A percentile compares a stretch with the other conserved stretches of the same genome.
Conservation (phyloP, 2,888 invertebrate genomes). For the Synergus umbraculus region DNA sequence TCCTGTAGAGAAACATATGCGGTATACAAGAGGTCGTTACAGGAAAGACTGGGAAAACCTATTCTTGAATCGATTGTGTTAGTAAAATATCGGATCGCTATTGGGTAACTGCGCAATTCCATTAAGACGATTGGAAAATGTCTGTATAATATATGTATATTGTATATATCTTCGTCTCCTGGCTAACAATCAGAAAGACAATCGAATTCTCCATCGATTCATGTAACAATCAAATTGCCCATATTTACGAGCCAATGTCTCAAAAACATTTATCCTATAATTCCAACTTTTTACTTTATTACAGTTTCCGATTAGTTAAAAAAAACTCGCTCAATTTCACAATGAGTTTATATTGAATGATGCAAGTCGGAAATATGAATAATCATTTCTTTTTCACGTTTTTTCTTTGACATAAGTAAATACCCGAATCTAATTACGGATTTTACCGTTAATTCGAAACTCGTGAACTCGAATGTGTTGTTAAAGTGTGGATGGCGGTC, state of each 20-base stretch:
- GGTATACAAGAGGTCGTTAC: neutral
- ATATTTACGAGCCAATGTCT: no score
- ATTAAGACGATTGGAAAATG: conserved; percentile 16
- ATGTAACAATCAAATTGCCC: no score
- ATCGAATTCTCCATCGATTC: neutral
- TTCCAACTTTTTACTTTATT: neutral
- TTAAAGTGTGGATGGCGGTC: conserved; percentile 12
- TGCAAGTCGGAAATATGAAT: neutral
- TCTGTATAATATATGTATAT: neutral
- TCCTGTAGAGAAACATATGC: neutral
- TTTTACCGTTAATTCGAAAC: conserved; percentile 17
- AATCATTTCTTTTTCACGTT: neutral
- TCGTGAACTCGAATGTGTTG: neutral
- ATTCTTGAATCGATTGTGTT: conserved; percentile 17
- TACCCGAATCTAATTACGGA: neutral
- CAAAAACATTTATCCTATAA: no score
- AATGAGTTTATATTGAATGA: neutral
- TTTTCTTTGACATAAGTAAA: neutral
- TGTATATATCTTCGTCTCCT: neutral
- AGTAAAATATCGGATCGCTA: conserved; percentile 22
- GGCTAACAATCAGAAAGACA: neutral
- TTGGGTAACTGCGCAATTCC: conserved; percentile 9
- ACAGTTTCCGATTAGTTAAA: neutral
- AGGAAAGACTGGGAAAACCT: neutral
- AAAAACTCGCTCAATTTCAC: neutral